These are phyloP conservation scores for Poeciliopsis occidentalis DNA, from an alignment of 2,113 vertebrate genomes.

Conservation along the genomic window DNA sequence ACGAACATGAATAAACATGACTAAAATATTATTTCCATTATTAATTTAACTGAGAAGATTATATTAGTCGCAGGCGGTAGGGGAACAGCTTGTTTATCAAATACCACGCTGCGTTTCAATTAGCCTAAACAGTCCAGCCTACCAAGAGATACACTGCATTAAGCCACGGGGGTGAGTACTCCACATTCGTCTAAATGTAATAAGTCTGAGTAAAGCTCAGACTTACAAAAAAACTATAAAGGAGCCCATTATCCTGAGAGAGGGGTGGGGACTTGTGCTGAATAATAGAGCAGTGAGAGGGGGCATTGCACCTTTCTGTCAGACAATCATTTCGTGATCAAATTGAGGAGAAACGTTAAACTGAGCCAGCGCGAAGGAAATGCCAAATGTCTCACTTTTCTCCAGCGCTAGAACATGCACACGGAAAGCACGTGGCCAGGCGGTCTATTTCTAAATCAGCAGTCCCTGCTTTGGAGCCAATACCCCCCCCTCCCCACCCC, in stretches of 20 bases:
- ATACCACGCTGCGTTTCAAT: slow-evolving; percentile 65
- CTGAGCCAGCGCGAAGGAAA: slow-evolving; percentile 24
- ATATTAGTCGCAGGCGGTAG: slow-evolving; percentile 56
- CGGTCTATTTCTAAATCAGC: neutral
- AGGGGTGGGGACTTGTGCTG: slow-evolving; percentile 18
- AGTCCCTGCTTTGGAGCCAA: neutral
- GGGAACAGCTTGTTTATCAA: slow-evolving; percentile 64
- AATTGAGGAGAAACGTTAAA: slow-evolving; percentile 22
- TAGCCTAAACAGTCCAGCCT: slow-evolving; percentile 57
- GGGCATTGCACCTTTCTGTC: slow-evolving; percentile 12
- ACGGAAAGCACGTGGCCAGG: neutral
- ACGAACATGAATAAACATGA: slow-evolving; percentile 44
- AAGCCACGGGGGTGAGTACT: slow-evolving; percentile 43
- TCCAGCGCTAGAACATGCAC: neutral
- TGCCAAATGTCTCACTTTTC: slow-evolving; percentile 24
- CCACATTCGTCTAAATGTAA: slow-evolving; percentile 31
- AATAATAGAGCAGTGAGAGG: slow-evolving; percentile 25
- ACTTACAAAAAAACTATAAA: slow-evolving; percentile 32
- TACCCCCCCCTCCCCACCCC: neutral
- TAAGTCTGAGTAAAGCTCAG: slow-evolving; percentile 34
- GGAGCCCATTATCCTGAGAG: slow-evolving; percentile 21
- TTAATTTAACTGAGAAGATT: slow-evolving; percentile 52
- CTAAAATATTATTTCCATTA: slow-evolving; percentile 41
- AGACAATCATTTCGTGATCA: slow-evolving; percentile 23
- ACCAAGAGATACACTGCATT: slow-evolving; percentile 41